Evolutionary conservation across 2,888 invertebrate species (phyloP).

Genomic region (Cephus runcator): DNA sequence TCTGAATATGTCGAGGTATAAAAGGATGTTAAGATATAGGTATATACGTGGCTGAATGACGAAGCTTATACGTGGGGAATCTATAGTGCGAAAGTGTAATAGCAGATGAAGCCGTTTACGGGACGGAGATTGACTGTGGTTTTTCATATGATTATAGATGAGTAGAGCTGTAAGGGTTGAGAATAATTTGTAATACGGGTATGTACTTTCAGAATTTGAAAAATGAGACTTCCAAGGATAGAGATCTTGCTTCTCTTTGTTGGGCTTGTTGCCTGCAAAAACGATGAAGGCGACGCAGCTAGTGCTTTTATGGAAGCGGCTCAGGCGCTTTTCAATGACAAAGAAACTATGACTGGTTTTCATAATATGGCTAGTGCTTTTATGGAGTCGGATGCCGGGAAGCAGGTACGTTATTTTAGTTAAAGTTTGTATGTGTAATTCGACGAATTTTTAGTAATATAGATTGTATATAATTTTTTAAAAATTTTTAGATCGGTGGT

Average conservation of each 20-base stretch:
- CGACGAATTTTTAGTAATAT: conserved; percentile 10
- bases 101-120: neutral
- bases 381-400: conserved; percentile 76
- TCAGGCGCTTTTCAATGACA: conserved; percentile 75
- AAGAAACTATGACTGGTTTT: conserved; percentile 69
- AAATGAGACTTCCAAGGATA: conserved; percentile 48
- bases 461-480: conserved; percentile 2
- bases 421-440: neutral
- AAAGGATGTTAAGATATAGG: neutral
- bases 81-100: neutral
- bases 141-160: neutral
- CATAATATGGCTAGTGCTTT: conserved; percentile 76
- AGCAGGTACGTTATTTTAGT: conserved; percentile 64
- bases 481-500: conserved; percentile 34
- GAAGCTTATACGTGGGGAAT: neutral
- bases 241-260: conserved; percentile 43
- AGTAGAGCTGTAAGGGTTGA: neutral
- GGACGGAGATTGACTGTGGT: neutral
- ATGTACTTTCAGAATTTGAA: conserved; percentile 17
- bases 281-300: conserved; percentile 68
- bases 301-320: conserved; percentile 78
- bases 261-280: conserved; percentile 39
- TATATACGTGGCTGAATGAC: neutral
- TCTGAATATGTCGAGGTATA: neutral
- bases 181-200: neutral